Conservation (phyloP, 2,888 invertebrate species). For the Octonoba sinensis region DNA sequence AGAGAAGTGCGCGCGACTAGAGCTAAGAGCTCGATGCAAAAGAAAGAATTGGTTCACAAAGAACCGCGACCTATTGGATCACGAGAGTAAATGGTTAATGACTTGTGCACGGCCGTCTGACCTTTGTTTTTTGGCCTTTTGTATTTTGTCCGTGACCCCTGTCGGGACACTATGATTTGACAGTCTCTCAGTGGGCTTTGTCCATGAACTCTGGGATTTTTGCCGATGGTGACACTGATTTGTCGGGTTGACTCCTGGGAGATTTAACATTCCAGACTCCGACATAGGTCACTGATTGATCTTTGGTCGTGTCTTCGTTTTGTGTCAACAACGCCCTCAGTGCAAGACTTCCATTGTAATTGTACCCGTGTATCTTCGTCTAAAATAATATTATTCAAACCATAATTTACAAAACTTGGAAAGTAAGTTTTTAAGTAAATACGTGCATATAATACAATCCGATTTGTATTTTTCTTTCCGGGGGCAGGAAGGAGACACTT, state of each 20-base stretch:
- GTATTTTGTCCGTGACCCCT: slow-evolving; percentile 50
- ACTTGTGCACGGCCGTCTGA: slow-evolving; percentile 54
- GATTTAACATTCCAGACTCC: neutral
- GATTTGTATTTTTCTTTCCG: too few relatives aligned
- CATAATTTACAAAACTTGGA: too few relatives aligned
- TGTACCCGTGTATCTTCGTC: too few relatives aligned
- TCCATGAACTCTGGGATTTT: slow-evolving; percentile 23
- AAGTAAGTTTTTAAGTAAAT: too few relatives aligned
- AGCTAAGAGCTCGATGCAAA: slow-evolving; percentile 32
- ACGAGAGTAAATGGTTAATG: slow-evolving; percentile 56
- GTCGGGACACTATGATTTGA: slow-evolving; percentile 41
- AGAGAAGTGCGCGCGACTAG: slow-evolving; percentile 53
- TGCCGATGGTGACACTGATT: slow-evolving; percentile 34
- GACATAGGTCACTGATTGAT: neutral
- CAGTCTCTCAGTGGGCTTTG: slow-evolving; percentile 30
- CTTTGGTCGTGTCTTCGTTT: too few relatives aligned
- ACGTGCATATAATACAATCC: too few relatives aligned
- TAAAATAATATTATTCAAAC: too few relatives aligned
- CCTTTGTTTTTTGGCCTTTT: slow-evolving; percentile 41
- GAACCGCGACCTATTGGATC: slow-evolving; percentile 37
- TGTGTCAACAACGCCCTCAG: too few relatives aligned
- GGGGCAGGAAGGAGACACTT: too few relatives aligned
- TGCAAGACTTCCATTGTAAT: too few relatives aligned
- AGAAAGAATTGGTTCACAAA: slow-evolving; percentile 41
- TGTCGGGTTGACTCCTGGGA: neutral